These are phyloP conservation scores for Drosophila subquinaria DNA, from an alignment of 2,888 invertebrate genomes.

Conservation along the genomic window DNA sequence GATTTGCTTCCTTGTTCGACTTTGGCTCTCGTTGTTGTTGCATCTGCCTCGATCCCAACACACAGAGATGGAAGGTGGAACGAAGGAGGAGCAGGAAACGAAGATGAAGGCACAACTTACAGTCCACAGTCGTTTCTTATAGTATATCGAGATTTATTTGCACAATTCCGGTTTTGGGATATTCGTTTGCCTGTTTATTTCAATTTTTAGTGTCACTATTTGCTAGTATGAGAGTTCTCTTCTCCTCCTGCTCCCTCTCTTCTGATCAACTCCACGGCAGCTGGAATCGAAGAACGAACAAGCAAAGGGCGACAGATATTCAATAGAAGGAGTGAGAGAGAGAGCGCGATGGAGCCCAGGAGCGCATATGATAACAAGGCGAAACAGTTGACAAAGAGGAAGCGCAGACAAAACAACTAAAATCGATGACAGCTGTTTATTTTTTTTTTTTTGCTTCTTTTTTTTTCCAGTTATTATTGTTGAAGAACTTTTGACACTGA, in stretches of 20 bases:
- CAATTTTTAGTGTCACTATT: slow-evolving; percentile 68
- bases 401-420: slow-evolving; percentile 44
- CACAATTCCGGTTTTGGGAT: slow-evolving; percentile 77
- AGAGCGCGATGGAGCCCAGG: slow-evolving; percentile 15
- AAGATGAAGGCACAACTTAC: slow-evolving; percentile 23
- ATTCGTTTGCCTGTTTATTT: slow-evolving; percentile 61
- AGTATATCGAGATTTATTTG: slow-evolving; percentile 75
- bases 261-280: background rate
- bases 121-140: slow-evolving; percentile 42
- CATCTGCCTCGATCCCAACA: slow-evolving; percentile 37
- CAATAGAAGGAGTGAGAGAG: slow-evolving; percentile 9
- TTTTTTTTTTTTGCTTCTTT: slow-evolving; percentile 16
- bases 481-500: slow-evolving; percentile 71
- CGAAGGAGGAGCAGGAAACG: slow-evolving; percentile 44
- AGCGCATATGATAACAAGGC: slow-evolving; percentile 54
- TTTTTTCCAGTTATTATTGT: slow-evolving; percentile 18
- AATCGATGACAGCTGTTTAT: slow-evolving; percentile 68
- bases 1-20: slow-evolving; percentile 68
- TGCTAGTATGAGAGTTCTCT: slow-evolving; percentile 43
- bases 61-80: slow-evolving; percentile 18
- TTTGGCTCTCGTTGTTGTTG: slow-evolving; percentile 9
- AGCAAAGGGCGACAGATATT: slow-evolving; percentile 25
- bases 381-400: slow-evolving; percentile 58
- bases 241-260: slow-evolving; percentile 1
- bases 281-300: slow-evolving; percentile 36